phyloP scores from a whole-genome alignment of 2,797 vertebrate species.

The Crocidura indochinensis region DNA sequence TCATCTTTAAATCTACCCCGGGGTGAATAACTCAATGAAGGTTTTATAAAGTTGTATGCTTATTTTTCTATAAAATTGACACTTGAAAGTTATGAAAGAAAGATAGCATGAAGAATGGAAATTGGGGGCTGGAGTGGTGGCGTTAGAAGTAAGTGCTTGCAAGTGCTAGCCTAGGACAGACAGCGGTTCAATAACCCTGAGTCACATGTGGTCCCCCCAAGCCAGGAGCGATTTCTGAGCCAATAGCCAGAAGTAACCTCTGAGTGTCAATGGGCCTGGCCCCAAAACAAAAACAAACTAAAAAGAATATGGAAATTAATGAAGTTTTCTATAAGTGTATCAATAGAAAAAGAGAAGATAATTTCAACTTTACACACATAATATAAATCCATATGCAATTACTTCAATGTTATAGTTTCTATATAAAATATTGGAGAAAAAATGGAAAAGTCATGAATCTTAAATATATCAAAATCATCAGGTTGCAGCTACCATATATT shows the following conservation, averaged over 20 bases:
- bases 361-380: not conserved
- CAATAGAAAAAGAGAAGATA: not conserved
- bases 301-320: no score
- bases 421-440: not conserved
- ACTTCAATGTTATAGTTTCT: not conserved
- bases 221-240: no score
- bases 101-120: conserved; percentile 56
- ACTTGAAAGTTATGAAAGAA: not conserved
- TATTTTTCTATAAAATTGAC: conserved; percentile 40
- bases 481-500: not conserved
- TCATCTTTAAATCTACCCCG: conserved; percentile 39
- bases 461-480: conserved; percentile 21
- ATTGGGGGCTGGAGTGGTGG: not conserved
- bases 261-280: no score
- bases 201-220: no score
- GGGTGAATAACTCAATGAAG: not conserved
- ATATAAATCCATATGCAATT: not conserved
- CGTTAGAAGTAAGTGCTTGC: no score
- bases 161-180: no score
- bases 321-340: no score
- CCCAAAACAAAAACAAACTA: no score
- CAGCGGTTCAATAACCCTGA: no score
- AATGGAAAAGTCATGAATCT: not conserved
- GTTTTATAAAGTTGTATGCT: not conserved
- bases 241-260: no score